A percentile compares a stretch with the other conserved stretches of the same genome.
Conservation (phyloP, 1,140 invertebrate genomes). For the Paracyclopina nana region DNA sequence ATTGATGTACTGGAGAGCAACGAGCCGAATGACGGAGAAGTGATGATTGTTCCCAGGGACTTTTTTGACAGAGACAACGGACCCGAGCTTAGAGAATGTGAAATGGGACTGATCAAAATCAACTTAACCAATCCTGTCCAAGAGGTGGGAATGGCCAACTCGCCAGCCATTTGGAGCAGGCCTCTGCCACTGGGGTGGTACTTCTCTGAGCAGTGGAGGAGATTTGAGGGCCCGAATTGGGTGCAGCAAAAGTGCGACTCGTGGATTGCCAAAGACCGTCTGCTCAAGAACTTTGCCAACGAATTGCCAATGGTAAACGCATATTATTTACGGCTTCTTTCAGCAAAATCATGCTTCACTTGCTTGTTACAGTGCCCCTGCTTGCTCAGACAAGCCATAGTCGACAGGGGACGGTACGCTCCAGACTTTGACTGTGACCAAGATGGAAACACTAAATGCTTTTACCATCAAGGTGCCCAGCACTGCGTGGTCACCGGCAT, state of each 20-base stretch:
- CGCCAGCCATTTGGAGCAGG: constrained; percentile 65
- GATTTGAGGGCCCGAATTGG: constrained; percentile 44
- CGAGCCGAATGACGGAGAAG: constrained; percentile 24
- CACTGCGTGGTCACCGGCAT: constrained; percentile 80
- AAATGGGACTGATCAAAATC: constrained; percentile 74
- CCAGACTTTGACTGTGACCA: constrained; percentile 79
- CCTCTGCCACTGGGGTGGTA: constrained; percentile 84
- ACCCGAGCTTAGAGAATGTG: constrained; percentile 38
- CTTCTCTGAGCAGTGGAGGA: constrained; percentile 66
- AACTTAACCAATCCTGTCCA: constrained; percentile 56
- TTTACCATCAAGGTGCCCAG: constrained; percentile 61
- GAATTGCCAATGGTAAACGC: constrained; percentile 28
- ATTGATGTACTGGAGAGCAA: constrained; percentile 35
- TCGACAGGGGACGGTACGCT: constrained; percentile 74
- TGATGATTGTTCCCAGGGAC: constrained; percentile 42
- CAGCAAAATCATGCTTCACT: constrained; percentile 15
- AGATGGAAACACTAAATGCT: constrained; percentile 69
- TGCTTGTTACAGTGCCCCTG: constrained; percentile 66
- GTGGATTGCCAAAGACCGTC: constrained; percentile 68
- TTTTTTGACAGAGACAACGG: constrained; percentile 46
- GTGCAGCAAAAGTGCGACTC: constrained; percentile 54
- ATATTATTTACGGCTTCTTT: not conserved
- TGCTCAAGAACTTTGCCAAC: constrained; percentile 63
- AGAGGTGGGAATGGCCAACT: constrained; percentile 41
- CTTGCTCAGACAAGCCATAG: constrained; percentile 62